Base-by-base conservation (phyloP, 92 coral and sea anemone species). In the Blastomussa wellsi region DNA sequence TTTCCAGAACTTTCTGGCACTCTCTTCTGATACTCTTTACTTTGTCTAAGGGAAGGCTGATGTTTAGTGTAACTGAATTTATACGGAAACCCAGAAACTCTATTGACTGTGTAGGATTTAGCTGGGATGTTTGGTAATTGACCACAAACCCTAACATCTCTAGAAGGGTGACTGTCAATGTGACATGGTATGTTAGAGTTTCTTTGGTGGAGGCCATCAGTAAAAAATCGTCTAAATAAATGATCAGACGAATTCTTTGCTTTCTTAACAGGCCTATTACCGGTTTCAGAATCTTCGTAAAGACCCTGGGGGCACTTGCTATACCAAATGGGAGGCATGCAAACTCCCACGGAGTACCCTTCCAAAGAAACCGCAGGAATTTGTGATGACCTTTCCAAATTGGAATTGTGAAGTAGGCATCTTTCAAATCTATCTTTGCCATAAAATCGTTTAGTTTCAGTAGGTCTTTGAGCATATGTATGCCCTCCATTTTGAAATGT, bases 71-170 rank as follows among this genome's bases (percentile, higher is more conserved):
- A 39, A 75, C 67, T 33, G 85, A 87, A 72, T 82, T 66, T 74
- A 90, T 75, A 51, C 71, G 69, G 80, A 90, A 87, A n/a, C 90
- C 93, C 53, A 86, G 88, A 67, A 80, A 86, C 81, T 90, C 90
- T 75, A 86, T 80, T 14, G 64, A 53, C 52, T 52, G 72, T 36
- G 76, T 67, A 55, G 90, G 88, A 28, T 39, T 57, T 77, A 82
- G 80, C 29, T 66, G 67, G 39, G 90, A 90, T 51, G 82, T 87
- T 73, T 87, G 47, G 77, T 76, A 89, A 79, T 79, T 73, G 37
- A 79, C 81, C 57, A 89, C 81, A 74, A 89, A 89, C 38, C 89
- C 89, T 74, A 89, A 79, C 48, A 62, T 67, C 22, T 89, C 82
- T 55, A 84, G 49, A 47, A 86, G 78, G 37, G 76, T 20, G 75